Conservation (phyloP, 2,888 invertebrate genomes). For the Cryptophagus acutangulus region DNA sequence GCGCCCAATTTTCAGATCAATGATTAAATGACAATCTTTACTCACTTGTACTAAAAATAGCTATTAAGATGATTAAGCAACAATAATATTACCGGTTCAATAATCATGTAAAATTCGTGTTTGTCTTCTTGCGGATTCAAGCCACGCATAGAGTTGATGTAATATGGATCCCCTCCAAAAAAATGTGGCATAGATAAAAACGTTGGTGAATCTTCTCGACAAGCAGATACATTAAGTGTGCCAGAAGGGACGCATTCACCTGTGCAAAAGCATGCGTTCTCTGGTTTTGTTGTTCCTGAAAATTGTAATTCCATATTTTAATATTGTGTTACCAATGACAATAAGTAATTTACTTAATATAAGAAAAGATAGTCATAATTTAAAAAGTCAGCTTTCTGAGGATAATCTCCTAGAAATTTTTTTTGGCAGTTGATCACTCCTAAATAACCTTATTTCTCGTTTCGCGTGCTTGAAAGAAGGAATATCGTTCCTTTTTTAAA, state of each 20-base stretch:
- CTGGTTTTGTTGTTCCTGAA: conserved; percentile 53
- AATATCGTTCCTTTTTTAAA: no score
- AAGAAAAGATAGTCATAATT: neutral
- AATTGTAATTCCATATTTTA: neutral
- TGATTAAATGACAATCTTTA: no score
- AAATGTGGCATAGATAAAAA: conserved; percentile 82
- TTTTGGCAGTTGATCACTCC: no score
- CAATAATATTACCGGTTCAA: conserved; percentile 61
- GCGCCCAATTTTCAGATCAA: no score
- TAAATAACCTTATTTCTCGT: no score
- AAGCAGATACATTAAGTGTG: conserved; percentile 68
- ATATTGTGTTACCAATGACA: neutral
- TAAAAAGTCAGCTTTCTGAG: no score
- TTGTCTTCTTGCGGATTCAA: conserved; percentile 60
- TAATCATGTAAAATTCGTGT: conserved; percentile 69
- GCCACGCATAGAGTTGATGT: conserved; percentile 60
- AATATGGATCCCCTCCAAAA: conserved; percentile 64
- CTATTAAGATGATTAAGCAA: no score
- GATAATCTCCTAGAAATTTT: no score
- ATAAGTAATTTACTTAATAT: neutral
- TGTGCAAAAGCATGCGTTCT: conserved; percentile 66
- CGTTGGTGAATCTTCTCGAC: conserved; percentile 72
- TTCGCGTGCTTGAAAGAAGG: no score
- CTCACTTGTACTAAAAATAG: no score
- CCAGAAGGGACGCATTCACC: conserved; percentile 69